phyloP scores from a whole-genome alignment of 2,113 vertebrate species.

The Bufo bufo region DNA sequence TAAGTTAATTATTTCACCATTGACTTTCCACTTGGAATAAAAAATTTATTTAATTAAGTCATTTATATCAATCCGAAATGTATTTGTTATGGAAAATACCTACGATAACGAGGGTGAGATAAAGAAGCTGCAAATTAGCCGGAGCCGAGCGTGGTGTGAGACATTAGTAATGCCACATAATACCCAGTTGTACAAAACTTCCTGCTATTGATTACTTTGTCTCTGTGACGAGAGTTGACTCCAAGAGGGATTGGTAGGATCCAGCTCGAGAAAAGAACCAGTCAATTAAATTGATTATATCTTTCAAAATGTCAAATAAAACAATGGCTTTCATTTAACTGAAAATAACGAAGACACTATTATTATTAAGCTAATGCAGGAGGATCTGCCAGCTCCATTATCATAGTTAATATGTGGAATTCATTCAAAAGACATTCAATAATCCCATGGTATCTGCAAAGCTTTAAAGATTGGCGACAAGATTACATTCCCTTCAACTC shows the following conservation, averaged over 20 bases:
- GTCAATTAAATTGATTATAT: conserved; percentile 54
- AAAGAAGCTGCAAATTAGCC: conserved; percentile 11
- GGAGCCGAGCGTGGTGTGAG: neutral
- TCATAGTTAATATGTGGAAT: conserved; percentile 21
- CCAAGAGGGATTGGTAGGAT: conserved; percentile 21
- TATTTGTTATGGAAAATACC: conserved; percentile 20
- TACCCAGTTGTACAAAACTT: conserved; percentile 25
- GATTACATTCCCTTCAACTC: neutral
- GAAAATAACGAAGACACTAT: conserved; percentile 25
- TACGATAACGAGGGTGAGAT: conserved; percentile 1
- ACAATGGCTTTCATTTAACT: conserved; percentile 43
- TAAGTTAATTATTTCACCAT: conserved; percentile 39
- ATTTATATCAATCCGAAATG: conserved; percentile 8
- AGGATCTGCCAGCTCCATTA: conserved; percentile 4
- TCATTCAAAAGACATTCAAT: conserved; percentile 2
- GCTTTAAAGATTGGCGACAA: neutral
- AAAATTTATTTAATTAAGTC: conserved; percentile 40
- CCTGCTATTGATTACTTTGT: conserved; percentile 35
- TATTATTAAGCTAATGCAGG: conserved; percentile 1
- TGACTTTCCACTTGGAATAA: conserved; percentile 27
- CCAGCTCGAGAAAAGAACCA: conserved; percentile 43
- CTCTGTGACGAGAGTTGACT: conserved; percentile 22
- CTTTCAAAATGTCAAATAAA: conserved; percentile 41
- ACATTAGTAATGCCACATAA: conserved; percentile 26
- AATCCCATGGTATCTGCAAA: conserved; percentile 9